Percentiles rank a stretch among this genome's conserved stretches.
phyloP scores from a whole-genome alignment of 2,113 vertebrate species.

The Silurus glanis region DNA sequence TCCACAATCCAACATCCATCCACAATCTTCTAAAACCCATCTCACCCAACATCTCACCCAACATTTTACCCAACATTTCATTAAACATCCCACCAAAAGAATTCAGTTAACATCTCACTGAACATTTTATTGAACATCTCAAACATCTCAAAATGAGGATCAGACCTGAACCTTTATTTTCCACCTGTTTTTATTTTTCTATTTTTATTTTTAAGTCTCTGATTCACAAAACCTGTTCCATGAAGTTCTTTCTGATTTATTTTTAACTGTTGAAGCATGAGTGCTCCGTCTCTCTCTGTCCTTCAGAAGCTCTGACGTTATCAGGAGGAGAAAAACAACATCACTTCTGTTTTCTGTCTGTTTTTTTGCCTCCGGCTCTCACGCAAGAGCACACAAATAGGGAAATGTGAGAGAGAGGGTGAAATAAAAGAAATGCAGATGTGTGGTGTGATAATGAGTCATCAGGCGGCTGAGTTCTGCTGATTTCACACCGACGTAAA shows the following conservation, averaged over 20 bases:
- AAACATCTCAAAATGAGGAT: too few species aligned
- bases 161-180: too few species aligned
- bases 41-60: too few species aligned
- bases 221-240: not conserved
- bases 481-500: not conserved
- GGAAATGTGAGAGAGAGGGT: conserved; percentile 9
- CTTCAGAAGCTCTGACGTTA: conserved; percentile 19
- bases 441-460: conserved; percentile 44
- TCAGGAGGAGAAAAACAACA: conserved; percentile 41
- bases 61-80: too few species aligned
- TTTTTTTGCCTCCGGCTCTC: conserved; percentile 12
- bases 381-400: conserved; percentile 15
- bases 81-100: too few species aligned
- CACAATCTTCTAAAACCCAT: too few species aligned
- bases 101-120: too few species aligned
- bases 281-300: not conserved
- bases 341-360: conserved; percentile 39
- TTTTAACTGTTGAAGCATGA: not conserved
- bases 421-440: not conserved
- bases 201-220: not conserved
- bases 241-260: not conserved
- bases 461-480: conserved; percentile 27
- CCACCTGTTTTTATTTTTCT: not conserved
- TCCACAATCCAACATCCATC: too few species aligned
- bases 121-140: too few species aligned